Evolutionary conservation across 2,888 invertebrate species (phyloP).

Genomic region (Aphodius sticticus): DNA sequence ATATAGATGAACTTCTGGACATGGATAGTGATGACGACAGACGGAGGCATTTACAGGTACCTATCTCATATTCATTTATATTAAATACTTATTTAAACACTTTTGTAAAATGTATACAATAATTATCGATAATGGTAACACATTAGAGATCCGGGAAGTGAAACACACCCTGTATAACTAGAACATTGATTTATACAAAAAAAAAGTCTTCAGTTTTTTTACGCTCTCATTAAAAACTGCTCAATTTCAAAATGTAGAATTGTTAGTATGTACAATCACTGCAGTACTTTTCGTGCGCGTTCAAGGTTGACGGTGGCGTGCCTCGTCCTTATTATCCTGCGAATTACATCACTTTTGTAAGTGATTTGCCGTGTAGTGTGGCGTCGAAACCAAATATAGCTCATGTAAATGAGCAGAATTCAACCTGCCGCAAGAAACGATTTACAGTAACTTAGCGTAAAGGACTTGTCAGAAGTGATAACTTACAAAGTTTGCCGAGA

Average conservation of each 20-base stretch:
- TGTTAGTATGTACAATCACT: not conserved
- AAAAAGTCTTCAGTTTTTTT: no score
- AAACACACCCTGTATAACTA: no score
- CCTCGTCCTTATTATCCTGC: not conserved
- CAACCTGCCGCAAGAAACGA: not conserved
- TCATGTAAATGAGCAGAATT: not conserved
- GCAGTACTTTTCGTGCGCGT: not conserved
- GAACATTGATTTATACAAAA: no score
- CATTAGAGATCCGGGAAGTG: no score
- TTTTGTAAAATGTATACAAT: slow-evolving; percentile 40
- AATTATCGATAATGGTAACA: not conserved
- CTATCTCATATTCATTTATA: not conserved
- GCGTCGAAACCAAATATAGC: not conserved
- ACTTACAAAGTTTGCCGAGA: not conserved
- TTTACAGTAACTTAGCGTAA: not conserved
- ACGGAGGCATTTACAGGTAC: slow-evolving; percentile 82
- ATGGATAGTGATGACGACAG: slow-evolving; percentile 91
- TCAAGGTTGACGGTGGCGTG: not conserved
- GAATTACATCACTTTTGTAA: not conserved
- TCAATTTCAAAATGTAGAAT: not conserved
- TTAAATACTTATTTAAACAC: not conserved
- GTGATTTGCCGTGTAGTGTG: not conserved
- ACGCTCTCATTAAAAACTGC: not conserved
- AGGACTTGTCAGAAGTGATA: no score
- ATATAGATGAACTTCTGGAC: slow-evolving; percentile 93